Base-by-base conservation (phyloP, 53 echinoderm and acorn worm genomes). In the Paracentrotus lividus region DNA sequence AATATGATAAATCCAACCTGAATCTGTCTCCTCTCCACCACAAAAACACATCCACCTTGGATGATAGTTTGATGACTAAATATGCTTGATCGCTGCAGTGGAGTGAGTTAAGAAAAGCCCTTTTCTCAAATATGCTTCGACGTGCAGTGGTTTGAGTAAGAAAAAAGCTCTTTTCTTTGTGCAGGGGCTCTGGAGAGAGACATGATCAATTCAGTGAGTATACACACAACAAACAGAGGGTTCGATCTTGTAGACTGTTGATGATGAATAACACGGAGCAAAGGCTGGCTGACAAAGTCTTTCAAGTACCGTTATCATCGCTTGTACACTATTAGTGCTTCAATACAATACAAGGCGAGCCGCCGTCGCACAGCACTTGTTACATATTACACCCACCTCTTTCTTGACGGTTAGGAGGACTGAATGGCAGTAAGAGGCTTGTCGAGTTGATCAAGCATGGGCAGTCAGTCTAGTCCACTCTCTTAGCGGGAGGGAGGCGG, bases 261-360 rank as follows among this genome's bases (percentile, higher is more conserved):
- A 81, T 81, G 81, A 81, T 49, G 81, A 81, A 81, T 47, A 47
- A 47, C 47, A 81, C 20, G 49, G n/a, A 81, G 81, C 47, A 45
- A 47, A 47, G n/a, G 9, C 7, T 9, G n/a, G 45, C 78, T 81
- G 81, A 81, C 81, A 81, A 81, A 47, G n/a, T n/a, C 23, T 47
- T 27, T 81, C 81, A 49, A 81, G 81, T 43, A 45, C 10, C 1
- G 36, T 23, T 43, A 78, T 78, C 45, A 78, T 78, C 24, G 31
- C 67, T 29, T 64, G 64, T 20, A 24, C 23, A 67, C 29, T n/a
- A n/a, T n/a, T n/a, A n/a, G n/a, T n/a, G n/a, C n/a, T 33, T 32
- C 67, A n/a, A 33, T 33, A n/a, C n/a, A n/a, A n/a, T n/a, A 78
- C 43, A 26, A 21, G 78, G 78, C 1, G 44, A 81, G 81, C 47